These are phyloP conservation scores for Pycnomerus fuliginosus DNA, from an alignment of 2,888 invertebrate genomes.

Conservation along the genomic window DNA sequence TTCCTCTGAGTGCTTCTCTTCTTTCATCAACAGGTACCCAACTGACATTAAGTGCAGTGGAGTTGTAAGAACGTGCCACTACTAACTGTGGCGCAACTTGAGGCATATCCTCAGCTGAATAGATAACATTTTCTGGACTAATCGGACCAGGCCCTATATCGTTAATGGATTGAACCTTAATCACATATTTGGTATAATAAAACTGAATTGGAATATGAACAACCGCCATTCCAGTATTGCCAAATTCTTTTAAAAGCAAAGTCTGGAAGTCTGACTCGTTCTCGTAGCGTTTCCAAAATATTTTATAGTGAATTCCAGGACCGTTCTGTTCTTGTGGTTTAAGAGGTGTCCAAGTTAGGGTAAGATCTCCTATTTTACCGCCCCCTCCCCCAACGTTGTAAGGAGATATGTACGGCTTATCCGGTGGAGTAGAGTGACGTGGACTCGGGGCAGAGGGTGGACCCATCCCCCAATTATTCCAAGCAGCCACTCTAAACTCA, in stretches of 20 bases:
- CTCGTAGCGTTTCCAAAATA: slow-evolving; percentile 80
- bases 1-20: slow-evolving; percentile 81
- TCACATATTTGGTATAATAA: slow-evolving; percentile 82
- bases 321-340: slow-evolving; percentile 81
- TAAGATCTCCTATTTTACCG: slow-evolving; percentile 92
- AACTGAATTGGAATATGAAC: slow-evolving; percentile 71
- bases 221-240: slow-evolving; percentile 77
- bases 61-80: slow-evolving; percentile 77
- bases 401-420: slow-evolving; percentile 76
- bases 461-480: slow-evolving; percentile 82
- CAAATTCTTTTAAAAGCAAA: slow-evolving; percentile 66
- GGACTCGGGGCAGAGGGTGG: slow-evolving; percentile 81
- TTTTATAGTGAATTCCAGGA: slow-evolving; percentile 84
- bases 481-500: slow-evolving; percentile 86
- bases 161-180: slow-evolving; percentile 79
- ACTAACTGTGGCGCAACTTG: slow-evolving; percentile 85
- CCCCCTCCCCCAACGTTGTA: slow-evolving; percentile 87
- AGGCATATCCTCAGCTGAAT: slow-evolving; percentile 91
- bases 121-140: slow-evolving; percentile 72
- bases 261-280: slow-evolving; percentile 76
- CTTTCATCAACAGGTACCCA: slow-evolving; percentile 87
- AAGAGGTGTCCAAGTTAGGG: slow-evolving; percentile 85
- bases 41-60: slow-evolving; percentile 88
- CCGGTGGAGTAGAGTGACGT: slow-evolving; percentile 79
- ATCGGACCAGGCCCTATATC: slow-evolving; percentile 80